Base-by-base conservation (phyloP, 2,797 vertebrate genomes). In the Enteromius mattozi region DNA sequence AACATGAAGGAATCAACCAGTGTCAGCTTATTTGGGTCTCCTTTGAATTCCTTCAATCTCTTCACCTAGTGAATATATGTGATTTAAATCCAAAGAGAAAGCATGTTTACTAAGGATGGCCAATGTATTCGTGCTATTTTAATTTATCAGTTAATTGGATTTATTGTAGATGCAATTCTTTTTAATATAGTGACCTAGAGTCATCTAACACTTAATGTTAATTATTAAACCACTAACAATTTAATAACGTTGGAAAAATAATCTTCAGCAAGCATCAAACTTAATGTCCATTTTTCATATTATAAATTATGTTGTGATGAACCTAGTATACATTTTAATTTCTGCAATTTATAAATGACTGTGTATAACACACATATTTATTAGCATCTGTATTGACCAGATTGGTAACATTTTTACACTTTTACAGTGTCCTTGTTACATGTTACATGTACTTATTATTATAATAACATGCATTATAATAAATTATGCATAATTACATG, bases 1-100 rank as follows among this genome's bases (percentile, higher is more conserved):
- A 95, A 95, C 96, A 99, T 97, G 94, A 99, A 99, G 89, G 96
- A 98, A 91, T 99, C 98, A 1, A 96, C 97, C 92, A 98, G 96
- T 63, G 97, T 97, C 92, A 99, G 95, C 94, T 97, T 99, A 93
- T 94, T 95, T 79, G 96, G 91, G 86, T 99, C 96, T 49, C 97
- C 98, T 93, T 93, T 96, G 93, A 97, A 99, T 19, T 96, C 92
- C 93, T 94, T 95, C 61, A 99, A 94, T 91, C 97, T 99, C 94
- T 97, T 98, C 88, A 97, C 93, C 98, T 99, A 90, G 80, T 70
- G 10, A 80, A 71, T 13, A 37, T 61, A 30, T 24, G 21, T 59
- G 33, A 77, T 68, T 68, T 75, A 37, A 68, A 27, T 16, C 16
- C 33, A 30, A 63, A 68, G 56, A 47, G 47, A 66, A 59, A 30